Base-by-base conservation (phyloP, 2,113 vertebrate species). In the Lampris megalopsis region DNA sequence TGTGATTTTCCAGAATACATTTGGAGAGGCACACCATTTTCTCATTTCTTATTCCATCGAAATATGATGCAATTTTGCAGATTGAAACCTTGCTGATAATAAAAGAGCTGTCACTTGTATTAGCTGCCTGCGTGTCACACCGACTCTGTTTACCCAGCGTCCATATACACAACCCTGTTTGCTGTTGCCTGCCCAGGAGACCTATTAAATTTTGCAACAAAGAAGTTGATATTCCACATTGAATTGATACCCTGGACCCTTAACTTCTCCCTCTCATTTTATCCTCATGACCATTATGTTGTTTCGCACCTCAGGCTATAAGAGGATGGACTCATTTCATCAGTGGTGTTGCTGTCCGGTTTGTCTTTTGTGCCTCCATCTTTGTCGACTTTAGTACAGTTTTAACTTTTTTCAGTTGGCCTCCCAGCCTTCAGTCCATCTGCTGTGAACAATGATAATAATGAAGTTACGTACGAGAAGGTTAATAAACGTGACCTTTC, bases 211-310 rank as follows among this genome's bases (percentile, higher is more conserved):
- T 4, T 4, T 45, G 43, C 43, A 45, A 45, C 2, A 45, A 7
- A 24, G 24, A 24, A 24, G 24, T 24, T 24, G 24, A 24, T 24
- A 61, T 84, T 82, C 79, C 75, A 77, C 63, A 73, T 40, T 61
- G 70, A 77, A 72, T 40, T 75, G 70, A 63, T 63, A 50, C 69
- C 63, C 63, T 13, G 68, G 48, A 65, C 9, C 72, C 56, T 78
- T 82, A 63, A 88, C 80, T 81, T 74, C 61, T 75, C 52, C 66
- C 59, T 83, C 64, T 68, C 58, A 71, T 77, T 80, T 66, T 68
- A 82, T 77, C 74, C 61, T 78, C 72, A 78, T 82, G 80, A 60
- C 45, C 68, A 61, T 38, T 13, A 56, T 56, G 61, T 79, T 74
- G 60, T 66, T 79, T 5, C 53, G 56, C 71, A n/a, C 48, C 13